Conservation (phyloP, 2,113 vertebrate genomes). For the Ifrita kowaldi region DNA sequence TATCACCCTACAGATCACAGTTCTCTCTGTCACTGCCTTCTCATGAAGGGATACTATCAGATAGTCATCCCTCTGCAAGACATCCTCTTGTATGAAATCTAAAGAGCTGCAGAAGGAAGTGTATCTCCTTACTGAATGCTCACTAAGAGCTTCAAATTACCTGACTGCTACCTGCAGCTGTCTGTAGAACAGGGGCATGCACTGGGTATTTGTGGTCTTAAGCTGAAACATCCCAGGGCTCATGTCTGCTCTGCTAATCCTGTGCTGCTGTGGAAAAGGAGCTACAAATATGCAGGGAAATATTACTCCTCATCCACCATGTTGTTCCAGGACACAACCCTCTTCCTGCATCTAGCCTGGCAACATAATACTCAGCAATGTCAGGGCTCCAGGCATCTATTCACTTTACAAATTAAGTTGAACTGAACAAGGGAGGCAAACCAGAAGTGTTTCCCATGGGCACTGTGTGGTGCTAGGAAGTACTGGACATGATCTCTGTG, state of each 20-base stretch:
- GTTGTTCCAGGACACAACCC: neutral
- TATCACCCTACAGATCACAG: neutral
- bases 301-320: neutral
- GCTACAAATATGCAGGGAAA: neutral
- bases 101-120: neutral
- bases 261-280: neutral
- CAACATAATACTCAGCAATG: neutral
- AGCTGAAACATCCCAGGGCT: neutral
- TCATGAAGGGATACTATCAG: neutral
- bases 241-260: neutral
- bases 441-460: neutral
- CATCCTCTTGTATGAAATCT: neutral
- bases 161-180: neutral
- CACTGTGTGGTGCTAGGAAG: neutral
- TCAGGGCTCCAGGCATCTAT: accelerated
- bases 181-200: neutral
- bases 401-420: neutral
- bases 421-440: neutral
- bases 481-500: neutral
- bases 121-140: neutral
- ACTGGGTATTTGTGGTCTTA: neutral
- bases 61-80: neutral
- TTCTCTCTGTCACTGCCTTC: neutral
- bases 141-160: neutral
- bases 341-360: neutral